A percentile compares a stretch with the other conserved stretches of the same genome.
These are phyloP conservation scores for Bettongia penicillata DNA, from an alignment of 2,113 vertebrate species.

Conservation along the genomic window DNA sequence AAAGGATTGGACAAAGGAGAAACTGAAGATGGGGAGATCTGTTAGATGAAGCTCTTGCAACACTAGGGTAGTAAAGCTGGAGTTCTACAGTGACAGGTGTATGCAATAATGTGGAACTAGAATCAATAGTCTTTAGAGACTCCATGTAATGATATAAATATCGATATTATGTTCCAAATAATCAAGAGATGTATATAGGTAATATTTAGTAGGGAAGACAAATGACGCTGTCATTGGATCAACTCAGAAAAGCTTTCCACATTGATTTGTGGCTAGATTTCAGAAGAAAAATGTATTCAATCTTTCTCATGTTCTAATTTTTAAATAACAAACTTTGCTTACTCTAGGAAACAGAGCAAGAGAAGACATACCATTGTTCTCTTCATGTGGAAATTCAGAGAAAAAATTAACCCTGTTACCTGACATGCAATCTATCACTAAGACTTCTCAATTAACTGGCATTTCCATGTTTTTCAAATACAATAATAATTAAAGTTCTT, in stretches of 20 bases:
- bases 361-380: constrained; percentile 52
- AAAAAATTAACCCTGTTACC: constrained; percentile 15
- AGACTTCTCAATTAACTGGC: not conserved
- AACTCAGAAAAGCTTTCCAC: not conserved
- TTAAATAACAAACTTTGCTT: constrained; percentile 62
- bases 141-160: not conserved
- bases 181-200: not conserved
- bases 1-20: not conserved
- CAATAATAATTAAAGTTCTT: constrained; percentile 37
- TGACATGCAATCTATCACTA: not conserved
- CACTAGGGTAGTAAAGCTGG: not conserved
- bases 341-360: constrained; percentile 29
- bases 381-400: constrained; percentile 49
- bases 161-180: not conserved
- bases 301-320: constrained; percentile 48
- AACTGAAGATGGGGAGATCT: not conserved
- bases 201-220: not conserved
- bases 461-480: constrained; percentile 28
- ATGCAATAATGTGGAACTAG: not conserved
- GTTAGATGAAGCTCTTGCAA: not conserved
- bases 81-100: not conserved
- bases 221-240: not conserved
- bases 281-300: constrained; percentile 53
- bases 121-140: not conserved
- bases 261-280: constrained; percentile 1